Evolutionary conservation across 2,888 invertebrate species (phyloP), one percentile per base, ranked within the genome.

Genomic region (Polia nebulosa): DNA sequence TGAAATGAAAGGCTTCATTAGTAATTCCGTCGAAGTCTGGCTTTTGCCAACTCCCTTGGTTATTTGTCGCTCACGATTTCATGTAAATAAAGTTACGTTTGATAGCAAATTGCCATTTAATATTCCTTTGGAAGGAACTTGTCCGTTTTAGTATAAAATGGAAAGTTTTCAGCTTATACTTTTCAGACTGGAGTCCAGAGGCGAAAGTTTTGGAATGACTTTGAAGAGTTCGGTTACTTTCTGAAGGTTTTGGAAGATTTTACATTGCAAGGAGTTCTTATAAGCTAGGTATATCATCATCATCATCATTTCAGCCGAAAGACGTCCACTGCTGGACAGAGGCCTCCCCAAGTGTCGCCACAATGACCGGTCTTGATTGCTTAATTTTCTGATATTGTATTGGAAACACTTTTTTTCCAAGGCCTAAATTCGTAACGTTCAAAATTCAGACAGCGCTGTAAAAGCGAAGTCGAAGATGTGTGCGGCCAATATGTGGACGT

Each of bases 401-500:
- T 32, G 59, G 71, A 44, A 32, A 29, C 52, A 34, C 22, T 41
- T 47, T 29, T 47, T 44, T 39, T 52, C 25, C n/a, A n/a, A n/a
- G n/a, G 17, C 27, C 39, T 7, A 45, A 25, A 32, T 45, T 75
- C 55, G 8, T 39, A 15, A 25, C 5, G 1, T 63, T 51, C n/a
- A 11, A 47, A 47, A 60, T 75, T 78, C 59, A 72, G 52, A 73
- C 27, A 67, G 9, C 55, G 52, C 61, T 74, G 41, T 72, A 67
- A 59, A 51, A 66, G 53, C 77, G 51, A 41, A 52, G 52, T 61
- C 51, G 51, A 49, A 69, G 71, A 60, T 64, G 72, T 72, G 51
- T 71, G 61, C 45, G 68, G 70, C 78, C 79, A 82, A 74, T 71
- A 56, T 67, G 75, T 51, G 66, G 77, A 72, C 65, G 51, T 76